Evolutionary conservation across 1,140 invertebrate species (phyloP).

Genomic region (Temnothorax nylanderi): DNA sequence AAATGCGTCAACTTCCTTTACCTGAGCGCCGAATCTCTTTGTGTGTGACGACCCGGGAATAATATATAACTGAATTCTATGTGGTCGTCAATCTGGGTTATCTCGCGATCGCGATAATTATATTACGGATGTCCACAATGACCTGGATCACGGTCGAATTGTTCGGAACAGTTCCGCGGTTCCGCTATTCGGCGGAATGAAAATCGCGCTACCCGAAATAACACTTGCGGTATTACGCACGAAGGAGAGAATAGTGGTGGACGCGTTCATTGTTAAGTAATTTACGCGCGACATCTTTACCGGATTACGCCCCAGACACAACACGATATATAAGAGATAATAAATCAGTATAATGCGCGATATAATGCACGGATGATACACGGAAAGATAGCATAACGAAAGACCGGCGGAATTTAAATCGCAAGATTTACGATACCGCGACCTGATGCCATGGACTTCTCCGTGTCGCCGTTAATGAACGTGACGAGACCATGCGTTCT

Average conservation of each 20-base stretch:
- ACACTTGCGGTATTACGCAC: too few species aligned
- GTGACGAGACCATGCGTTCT: not conserved
- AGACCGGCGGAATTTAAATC: not conserved
- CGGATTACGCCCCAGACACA: not conserved
- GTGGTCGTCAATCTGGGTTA: conserved; percentile 32
- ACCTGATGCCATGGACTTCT: not conserved
- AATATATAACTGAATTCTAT: conserved; percentile 41
- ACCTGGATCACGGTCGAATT: conserved; percentile 22
- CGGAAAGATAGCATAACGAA: not conserved
- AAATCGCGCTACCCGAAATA: not conserved
- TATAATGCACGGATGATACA: not conserved
- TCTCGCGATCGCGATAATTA: conserved; percentile 53
- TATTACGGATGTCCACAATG: conserved; percentile 35
- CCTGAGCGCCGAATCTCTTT: conserved; percentile 19
- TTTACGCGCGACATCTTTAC: not conserved
- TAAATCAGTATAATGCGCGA: not conserved
- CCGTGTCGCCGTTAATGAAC: conserved; percentile 21
- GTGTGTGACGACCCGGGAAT: conserved; percentile 27
- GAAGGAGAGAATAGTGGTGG: too few species aligned
- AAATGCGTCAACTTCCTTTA: not conserved
- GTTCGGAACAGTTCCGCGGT: conserved; percentile 6
- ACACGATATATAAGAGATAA: not conserved
- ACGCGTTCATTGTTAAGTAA: not conserved
- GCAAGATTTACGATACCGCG: conserved; percentile 6
- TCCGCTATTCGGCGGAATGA: conserved; percentile 9